Percentiles rank a stretch among this genome's conserved stretches.
These are phyloP conservation scores for Phyllotreta cruciferae DNA, from an alignment of 2,888 invertebrate genomes.

Conservation along the genomic window DNA sequence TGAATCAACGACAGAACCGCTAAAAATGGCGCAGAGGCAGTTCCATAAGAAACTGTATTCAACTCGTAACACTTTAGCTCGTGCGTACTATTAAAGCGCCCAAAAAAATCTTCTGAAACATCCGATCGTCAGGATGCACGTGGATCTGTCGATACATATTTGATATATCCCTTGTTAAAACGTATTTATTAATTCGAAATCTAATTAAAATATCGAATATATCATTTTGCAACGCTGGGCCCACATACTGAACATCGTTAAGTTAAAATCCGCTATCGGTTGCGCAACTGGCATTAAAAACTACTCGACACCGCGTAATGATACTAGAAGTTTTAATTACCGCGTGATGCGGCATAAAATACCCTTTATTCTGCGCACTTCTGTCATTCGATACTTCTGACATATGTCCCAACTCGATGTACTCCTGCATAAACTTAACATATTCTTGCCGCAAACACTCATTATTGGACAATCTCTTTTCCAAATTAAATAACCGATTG, in stretches of 20 bases:
- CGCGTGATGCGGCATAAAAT: conserved; percentile 31
- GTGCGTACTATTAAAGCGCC: too few species aligned
- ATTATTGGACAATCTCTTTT: conserved; percentile 32
- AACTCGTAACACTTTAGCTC: conserved; percentile 30
- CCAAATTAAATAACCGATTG: conserved; percentile 36
- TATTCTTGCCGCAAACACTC: conserved; percentile 27
- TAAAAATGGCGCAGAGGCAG: conserved; percentile 38
- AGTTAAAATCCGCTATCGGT: conserved; percentile 24
- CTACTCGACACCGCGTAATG: conserved; percentile 29
- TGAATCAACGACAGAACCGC: conserved; percentile 43
- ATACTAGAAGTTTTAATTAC: conserved; percentile 19
- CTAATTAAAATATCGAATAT: conserved; percentile 7
- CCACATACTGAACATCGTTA: conserved; percentile 30
- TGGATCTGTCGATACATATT: conserved; percentile 37
- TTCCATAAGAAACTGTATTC: conserved; percentile 34
- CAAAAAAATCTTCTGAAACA: conserved; percentile 32
- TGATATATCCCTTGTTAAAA: conserved; percentile 37
- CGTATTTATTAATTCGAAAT: conserved; percentile 10
- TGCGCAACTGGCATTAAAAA: conserved; percentile 32
- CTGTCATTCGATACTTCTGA: conserved; percentile 9
- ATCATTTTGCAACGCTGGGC: conserved; percentile 30
- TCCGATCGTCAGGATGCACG: conserved; percentile 12
- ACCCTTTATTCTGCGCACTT: not conserved
- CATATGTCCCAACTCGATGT: conserved; percentile 33
- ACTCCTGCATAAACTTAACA: conserved; percentile 33